A percentile compares a stretch with the other conserved stretches of the same genome.
Evolutionary conservation across 1,140 invertebrate genomes (phyloP).

Genomic region (Scylla paramamosain): DNA sequence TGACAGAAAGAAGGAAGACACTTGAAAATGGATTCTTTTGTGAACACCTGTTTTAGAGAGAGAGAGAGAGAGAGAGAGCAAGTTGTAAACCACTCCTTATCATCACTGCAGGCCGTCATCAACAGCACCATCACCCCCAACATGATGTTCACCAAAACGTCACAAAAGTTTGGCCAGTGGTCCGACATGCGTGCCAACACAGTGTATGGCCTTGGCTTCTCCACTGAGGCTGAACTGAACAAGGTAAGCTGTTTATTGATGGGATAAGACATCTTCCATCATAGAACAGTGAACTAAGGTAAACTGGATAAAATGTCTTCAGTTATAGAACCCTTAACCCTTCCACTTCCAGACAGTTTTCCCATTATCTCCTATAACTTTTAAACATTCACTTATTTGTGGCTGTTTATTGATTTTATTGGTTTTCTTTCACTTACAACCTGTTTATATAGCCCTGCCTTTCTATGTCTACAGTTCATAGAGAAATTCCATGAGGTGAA

Average conservation of each 20-base stretch:
- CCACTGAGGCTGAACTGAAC: slow-evolving; percentile 95
- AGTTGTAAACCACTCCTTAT: slow-evolving; percentile 28
- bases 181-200: slow-evolving; percentile 98
- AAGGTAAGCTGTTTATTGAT: slow-evolving; percentile 84
- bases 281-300: too few species aligned
- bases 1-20: too few species aligned
- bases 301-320: too few species aligned
- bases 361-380: slow-evolving; percentile 52
- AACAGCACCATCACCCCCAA: slow-evolving; percentile 98
- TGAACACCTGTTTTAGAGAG: too few species aligned
- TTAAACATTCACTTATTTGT: too few species aligned
- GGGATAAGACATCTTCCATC: neutral
- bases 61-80: neutral
- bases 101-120: slow-evolving; percentile 90
- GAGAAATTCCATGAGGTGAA: slow-evolving; percentile 99
- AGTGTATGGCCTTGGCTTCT: slow-evolving; percentile 98
- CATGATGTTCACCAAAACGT: slow-evolving; percentile 99
- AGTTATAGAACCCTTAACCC: too few species aligned
- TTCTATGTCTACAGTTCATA: slow-evolving; percentile 89
- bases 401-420: too few species aligned
- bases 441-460: neutral
- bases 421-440: neutral
- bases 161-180: slow-evolving; percentile 99
- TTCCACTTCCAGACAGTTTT: neutral
- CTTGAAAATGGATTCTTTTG: too few species aligned